These are phyloP conservation scores for Poeciliopsis turrubarensis DNA, from an alignment of 2,113 vertebrate genomes.

Conservation along the genomic window DNA sequence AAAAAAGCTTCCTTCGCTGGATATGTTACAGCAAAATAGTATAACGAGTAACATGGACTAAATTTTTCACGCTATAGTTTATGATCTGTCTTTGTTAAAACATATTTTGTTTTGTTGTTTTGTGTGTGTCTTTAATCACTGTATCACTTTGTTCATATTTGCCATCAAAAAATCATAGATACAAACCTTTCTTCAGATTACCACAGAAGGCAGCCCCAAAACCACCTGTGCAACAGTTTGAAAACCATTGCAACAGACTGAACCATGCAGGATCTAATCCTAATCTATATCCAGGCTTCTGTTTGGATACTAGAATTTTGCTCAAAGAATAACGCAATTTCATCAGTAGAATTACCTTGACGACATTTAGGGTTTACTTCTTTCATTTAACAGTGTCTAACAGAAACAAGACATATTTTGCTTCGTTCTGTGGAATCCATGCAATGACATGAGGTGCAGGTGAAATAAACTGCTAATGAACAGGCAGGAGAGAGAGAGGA, in stretches of 20 bases:
- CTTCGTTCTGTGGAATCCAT: conserved; percentile 50
- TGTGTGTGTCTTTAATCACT: no score
- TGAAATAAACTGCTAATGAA: conserved; percentile 79
- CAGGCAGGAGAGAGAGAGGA: conserved; percentile 47
- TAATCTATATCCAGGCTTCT: neutral
- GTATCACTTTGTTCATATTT: neutral
- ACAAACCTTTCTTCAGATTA: neutral
- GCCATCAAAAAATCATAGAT: neutral
- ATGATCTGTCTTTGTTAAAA: no score
- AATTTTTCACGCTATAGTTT: no score
- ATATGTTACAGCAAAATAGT: no score
- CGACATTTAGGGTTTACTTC: conserved; percentile 58
- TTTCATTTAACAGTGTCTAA: conserved; percentile 68
- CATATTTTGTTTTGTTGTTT: no score
- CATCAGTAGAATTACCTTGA: conserved; percentile 63
- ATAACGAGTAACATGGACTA: no score
- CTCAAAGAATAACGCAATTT: conserved; percentile 6
- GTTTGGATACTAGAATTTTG: no score
- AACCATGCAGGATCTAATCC: neutral
- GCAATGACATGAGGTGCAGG: conserved; percentile 58
- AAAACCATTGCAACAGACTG: neutral
- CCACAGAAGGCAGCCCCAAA: neutral
- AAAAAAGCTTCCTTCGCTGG: no score
- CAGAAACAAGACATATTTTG: conserved; percentile 61
- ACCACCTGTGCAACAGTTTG: neutral